Evolutionary conservation across 2,113 vertebrate genomes (phyloP), one percentile per base, ranked within the genome.

Genomic region (Euleptes europaea): DNA sequence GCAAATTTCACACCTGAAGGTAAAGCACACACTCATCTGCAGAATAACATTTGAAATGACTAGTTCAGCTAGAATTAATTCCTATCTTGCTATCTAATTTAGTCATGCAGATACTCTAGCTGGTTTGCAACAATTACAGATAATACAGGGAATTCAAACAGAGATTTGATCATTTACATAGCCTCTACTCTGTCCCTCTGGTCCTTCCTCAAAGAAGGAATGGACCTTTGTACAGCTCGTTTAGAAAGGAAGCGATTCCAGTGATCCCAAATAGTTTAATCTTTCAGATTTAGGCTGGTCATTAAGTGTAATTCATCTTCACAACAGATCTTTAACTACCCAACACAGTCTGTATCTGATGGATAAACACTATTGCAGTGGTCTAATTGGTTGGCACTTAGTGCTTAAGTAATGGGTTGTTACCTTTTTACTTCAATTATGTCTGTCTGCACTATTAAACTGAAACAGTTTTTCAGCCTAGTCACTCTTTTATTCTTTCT

Each of bases 371-470:
- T 31, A 74, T 40, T 73, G 67, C 69, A 67, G 57, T 33, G 31
- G 33, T 73, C 42, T 79, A 65, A 83, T 74, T 83, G 74, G 26
- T 72, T 63, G 67, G 66, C 67, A 47, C 49, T 85, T 85, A 80
- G 69, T 17, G 40, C n/a, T 63, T 85, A 85, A 38, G 13, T 72
- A 79, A 85, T 79, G 84, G 38, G n/a, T 72, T 85, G 67, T 85
- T 85, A 78, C 77, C 76, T 85, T 85, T 72, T 65, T 73, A 72
- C 79, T 84, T 80, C 67, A 72, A 71, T 85, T 85, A 79, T 72
- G 66, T 69, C 40, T 78, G 21, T 13, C n/a, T n/a, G n/a, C n/a
- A 60, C 31, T 77, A 78, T 71, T 83, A 83, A 73, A 66, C 19
- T 42, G 38, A 79, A 87, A 83, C 69, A 47, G 67, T 71, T 87